These are phyloP conservation scores for Hemistola chrysoprasaria DNA, from an alignment of 2,888 invertebrate species.

Conservation along the genomic window DNA sequence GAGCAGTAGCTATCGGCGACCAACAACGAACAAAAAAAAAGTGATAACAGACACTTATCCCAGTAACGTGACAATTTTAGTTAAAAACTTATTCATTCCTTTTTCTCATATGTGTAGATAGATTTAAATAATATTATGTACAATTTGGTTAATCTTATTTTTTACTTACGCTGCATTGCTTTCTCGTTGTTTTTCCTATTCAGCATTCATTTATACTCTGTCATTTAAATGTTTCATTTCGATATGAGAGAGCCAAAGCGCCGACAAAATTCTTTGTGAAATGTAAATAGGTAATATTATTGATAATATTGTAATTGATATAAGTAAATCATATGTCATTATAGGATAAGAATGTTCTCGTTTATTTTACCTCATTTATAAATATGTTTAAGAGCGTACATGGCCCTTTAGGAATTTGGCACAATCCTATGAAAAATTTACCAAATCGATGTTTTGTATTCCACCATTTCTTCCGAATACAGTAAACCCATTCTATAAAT, in stretches of 20 bases:
- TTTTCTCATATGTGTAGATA: constrained; percentile 60
- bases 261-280: constrained; percentile 53
- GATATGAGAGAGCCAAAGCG: constrained; percentile 72
- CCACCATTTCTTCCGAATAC: no score
- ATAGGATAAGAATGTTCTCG: constrained; percentile 54
- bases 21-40: constrained; percentile 67
- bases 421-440: no score
- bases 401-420: no score
- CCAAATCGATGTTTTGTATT: no score
- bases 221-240: constrained; percentile 34
- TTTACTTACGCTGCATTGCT: constrained; percentile 46
- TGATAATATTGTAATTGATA: constrained; percentile 45
- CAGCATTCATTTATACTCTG: constrained; percentile 61
- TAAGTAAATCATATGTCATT: constrained; percentile 66
- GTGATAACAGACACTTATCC: constrained; percentile 67
- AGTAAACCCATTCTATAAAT: no score
- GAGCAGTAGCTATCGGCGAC: constrained; percentile 67
- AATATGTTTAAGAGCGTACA: constrained; percentile 19
- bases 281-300: constrained; percentile 69
- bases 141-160: constrained; percentile 47
- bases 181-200: constrained; percentile 39
- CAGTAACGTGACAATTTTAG: constrained; percentile 55
- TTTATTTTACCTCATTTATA: constrained; percentile 67
- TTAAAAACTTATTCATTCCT: constrained; percentile 52
- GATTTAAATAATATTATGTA: constrained; percentile 57